A percentile compares a stretch with the other conserved stretches of the same genome.
phyloP scores from a whole-genome alignment of 2,113 vertebrate genomes.

The Triplophysa rosa region DNA sequence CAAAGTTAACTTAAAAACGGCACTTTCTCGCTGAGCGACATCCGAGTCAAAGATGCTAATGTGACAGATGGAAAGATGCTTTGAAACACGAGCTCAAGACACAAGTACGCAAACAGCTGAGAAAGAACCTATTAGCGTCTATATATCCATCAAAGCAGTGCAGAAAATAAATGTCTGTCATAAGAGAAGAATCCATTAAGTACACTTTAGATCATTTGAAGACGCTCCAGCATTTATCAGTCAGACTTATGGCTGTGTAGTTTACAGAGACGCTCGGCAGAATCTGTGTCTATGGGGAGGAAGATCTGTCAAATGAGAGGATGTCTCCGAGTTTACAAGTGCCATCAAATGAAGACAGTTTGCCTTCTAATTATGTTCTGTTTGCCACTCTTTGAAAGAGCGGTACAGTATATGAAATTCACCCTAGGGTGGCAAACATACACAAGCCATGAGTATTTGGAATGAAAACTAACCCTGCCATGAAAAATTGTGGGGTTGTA shows the following conservation, averaged over 20 bases:
- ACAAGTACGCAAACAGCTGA: constrained; percentile 54
- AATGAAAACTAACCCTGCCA: neutral
- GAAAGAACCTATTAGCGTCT: constrained; percentile 57
- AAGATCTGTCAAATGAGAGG: constrained; percentile 16
- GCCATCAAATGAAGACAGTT: constrained; percentile 13
- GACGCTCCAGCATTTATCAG: constrained; percentile 46
- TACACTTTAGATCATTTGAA: constrained; percentile 55
- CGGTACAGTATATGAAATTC: neutral
- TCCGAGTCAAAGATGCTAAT: constrained; percentile 43
- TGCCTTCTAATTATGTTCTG: constrained; percentile 34
- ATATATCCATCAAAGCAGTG: constrained; percentile 51
- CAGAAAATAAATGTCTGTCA: constrained; percentile 56
- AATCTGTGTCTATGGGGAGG: constrained; percentile 21
- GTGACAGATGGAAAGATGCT: constrained; percentile 49
- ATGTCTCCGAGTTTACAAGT: constrained; percentile 17
- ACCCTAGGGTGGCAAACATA: constrained; percentile 8
- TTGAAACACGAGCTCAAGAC: constrained; percentile 38
- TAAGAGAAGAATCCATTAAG: constrained; percentile 57
- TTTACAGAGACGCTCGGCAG: constrained; percentile 32
- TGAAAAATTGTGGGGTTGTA: neutral
- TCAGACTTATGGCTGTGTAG: constrained; percentile 32
- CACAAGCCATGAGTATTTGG: neutral
- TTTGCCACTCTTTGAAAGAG: constrained; percentile 10
- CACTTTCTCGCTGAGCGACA: constrained; percentile 25
- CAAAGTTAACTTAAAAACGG: constrained; percentile 49